Evolutionary conservation across 2,888 invertebrate genomes (phyloP).

Genomic region (Ptychoptera albimana): DNA sequence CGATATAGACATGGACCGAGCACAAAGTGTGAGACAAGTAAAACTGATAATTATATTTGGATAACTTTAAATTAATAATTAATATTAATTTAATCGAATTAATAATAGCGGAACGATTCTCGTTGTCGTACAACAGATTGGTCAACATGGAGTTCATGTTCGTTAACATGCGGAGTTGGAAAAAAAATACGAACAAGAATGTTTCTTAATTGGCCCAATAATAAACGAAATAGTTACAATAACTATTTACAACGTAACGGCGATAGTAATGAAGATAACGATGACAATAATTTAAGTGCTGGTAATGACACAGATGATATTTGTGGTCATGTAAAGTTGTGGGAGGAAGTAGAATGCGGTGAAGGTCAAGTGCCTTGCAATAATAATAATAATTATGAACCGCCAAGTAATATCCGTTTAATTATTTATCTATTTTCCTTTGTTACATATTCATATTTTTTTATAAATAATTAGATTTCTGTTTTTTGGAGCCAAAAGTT

Average conservation of each 20-base stretch:
- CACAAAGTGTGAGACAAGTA: no score
- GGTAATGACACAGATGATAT: conserved; percentile 21
- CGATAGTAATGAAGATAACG: not conserved
- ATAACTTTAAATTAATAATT: no score
- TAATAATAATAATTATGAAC: no score
- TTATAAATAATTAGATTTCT: conserved; percentile 14
- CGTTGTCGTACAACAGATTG: conserved; percentile 51
- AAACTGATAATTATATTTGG: no score
- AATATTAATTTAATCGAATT: no score
- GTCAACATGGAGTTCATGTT: conserved; percentile 72
- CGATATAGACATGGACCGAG: conserved; percentile 16
- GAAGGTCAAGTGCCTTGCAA: not conserved
- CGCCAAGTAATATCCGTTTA: no score
- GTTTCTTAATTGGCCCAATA: not conserved
- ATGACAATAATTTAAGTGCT: no score
- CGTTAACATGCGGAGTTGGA: conserved; percentile 63
- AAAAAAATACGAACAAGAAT: conserved; percentile 41
- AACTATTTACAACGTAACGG: not conserved
- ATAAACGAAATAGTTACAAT: conserved; percentile 1
- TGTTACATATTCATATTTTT: not conserved
- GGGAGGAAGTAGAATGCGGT: conserved; percentile 22
- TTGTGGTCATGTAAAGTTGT: conserved; percentile 21
- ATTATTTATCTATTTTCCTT: no score
- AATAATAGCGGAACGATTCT: no score
- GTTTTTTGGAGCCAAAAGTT: conserved; percentile 31